phyloP scores from a whole-genome alignment of 2,113 vertebrate genomes.

The Atlantisia rogersi region DNA sequence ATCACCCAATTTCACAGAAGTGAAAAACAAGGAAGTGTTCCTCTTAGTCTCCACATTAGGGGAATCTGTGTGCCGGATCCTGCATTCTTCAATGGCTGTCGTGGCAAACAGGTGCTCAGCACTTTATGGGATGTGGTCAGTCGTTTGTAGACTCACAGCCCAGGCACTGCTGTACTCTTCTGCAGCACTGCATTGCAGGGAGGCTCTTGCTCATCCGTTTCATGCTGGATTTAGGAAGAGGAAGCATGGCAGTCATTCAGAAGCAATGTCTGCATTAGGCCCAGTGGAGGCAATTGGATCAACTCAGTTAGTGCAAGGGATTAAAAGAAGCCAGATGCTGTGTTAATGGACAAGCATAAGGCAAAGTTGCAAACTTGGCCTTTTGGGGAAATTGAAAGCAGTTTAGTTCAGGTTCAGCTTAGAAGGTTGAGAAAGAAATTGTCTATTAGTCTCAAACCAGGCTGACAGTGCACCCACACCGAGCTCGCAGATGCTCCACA shows the following conservation, averaged over 20 bases:
- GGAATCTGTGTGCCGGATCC: not conserved
- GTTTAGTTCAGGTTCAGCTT: slow-evolving; percentile 36
- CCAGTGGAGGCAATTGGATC: slow-evolving; percentile 1
- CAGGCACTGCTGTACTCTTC: not conserved
- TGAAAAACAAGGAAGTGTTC: not conserved
- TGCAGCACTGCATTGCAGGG: not conserved
- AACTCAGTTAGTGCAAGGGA: slow-evolving; percentile 6
- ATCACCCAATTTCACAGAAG: not conserved
- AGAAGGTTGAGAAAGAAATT: not conserved
- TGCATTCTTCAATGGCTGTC: not conserved
- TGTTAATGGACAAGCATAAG: slow-evolving; percentile 38
- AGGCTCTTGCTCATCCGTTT: not conserved
- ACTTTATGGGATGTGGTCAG: not conserved
- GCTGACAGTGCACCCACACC: not conserved
- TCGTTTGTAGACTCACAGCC: not conserved
- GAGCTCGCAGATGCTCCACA: not conserved
- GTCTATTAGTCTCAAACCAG: not conserved
- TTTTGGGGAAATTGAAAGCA: slow-evolving; percentile 41
- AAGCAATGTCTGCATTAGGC: not conserved
- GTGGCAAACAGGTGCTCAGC: not conserved
- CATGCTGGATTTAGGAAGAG: not conserved
- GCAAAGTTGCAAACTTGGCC: slow-evolving; percentile 25
- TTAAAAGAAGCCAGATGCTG: slow-evolving; percentile 48
- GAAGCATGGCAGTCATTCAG: not conserved
- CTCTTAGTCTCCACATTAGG: not conserved